Base-by-base conservation (phyloP, 2,113 vertebrate genomes). In the Lamprotornis superbus region DNA sequence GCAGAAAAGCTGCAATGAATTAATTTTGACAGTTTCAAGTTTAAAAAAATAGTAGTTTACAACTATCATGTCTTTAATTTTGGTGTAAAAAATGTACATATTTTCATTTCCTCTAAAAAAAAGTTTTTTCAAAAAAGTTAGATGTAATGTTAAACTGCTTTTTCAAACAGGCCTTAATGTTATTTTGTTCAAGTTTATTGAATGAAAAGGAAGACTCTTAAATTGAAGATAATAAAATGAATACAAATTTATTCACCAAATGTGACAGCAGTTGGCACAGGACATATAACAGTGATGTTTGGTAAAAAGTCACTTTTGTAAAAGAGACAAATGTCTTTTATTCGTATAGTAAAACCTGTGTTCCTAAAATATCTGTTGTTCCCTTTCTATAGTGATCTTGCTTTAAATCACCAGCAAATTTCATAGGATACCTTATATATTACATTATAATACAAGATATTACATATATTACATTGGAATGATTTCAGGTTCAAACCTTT, bases 221-320 rank as follows among this genome's bases (percentile, higher is more conserved):
- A 56, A 65, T 19, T 83, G 33, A 60, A 83, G 30, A 31, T 20
- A 55, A 59, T 59, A 55, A 71, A 82, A 59, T n/a, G 14, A 84
- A 90, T 55, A 56, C 5, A 76, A 71, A 75, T 81, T n/a, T 60
- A 60, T 47, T 88, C 31, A 24, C 15, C 17, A 39, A 64, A 47
- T 44, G 31, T 78, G 39, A 68, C 39, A 4, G 1, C 12, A 33
- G 33, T 69, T 0, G 2, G n/a, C 40, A 35, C 0, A 20, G 19
- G 70, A 37, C 5, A 61, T 70, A 20, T 4, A 78, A 28, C 8
- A 69, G 10, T 10, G 35, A 42, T 35, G 5, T 57, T 50, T 75
- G 35, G 24, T 59, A 75, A 94, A 95, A 94, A 84, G 35, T n/a
- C 40, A 10, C 15, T 52, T 17, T n/a, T 71, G 15, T 84, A 42